These are phyloP conservation scores for Aeoliscus strigatus DNA, from an alignment of 2,797 vertebrate species.

Conservation along the genomic window DNA sequence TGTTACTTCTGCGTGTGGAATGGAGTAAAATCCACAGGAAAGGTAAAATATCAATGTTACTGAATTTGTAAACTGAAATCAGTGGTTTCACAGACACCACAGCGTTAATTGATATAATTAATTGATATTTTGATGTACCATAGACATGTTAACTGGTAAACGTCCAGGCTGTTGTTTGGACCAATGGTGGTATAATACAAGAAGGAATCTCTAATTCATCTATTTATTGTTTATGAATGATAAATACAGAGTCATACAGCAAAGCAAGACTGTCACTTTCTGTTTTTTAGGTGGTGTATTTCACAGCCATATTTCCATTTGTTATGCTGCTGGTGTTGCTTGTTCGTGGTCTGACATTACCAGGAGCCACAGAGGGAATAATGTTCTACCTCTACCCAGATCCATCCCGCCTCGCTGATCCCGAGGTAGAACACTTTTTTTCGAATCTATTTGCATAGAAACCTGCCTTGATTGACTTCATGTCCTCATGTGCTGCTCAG, in stretches of 20 bases:
- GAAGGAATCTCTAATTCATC: no score
- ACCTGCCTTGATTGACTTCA: neutral
- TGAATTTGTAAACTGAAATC: no score
- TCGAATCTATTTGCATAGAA: neutral
- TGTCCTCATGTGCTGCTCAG: neutral
- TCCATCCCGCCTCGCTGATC: conserved; percentile 83
- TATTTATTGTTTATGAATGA: no score
- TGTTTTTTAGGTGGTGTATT: conserved; percentile 81
- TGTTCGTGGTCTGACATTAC: conserved; percentile 88
- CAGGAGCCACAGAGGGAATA: conserved; percentile 87
- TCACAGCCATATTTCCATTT: conserved; percentile 94
- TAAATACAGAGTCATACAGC: no score
- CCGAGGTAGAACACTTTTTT: conserved; percentile 60
- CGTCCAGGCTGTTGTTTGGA: no score
- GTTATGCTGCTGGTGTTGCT: conserved; percentile 89
- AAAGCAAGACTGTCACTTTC: no score
- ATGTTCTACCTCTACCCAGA: conserved; percentile 95
- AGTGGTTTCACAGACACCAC: no score
- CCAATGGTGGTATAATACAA: no score
- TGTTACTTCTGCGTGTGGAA: conserved; percentile 98
- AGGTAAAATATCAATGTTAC: conserved; percentile 75
- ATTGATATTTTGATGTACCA: no score
- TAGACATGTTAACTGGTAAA: no score
- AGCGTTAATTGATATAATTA: no score
- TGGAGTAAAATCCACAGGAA: conserved; percentile 92